phyloP scores from a whole-genome alignment of 2,888 invertebrate genomes.

The Agonopterix subpropinquella region DNA sequence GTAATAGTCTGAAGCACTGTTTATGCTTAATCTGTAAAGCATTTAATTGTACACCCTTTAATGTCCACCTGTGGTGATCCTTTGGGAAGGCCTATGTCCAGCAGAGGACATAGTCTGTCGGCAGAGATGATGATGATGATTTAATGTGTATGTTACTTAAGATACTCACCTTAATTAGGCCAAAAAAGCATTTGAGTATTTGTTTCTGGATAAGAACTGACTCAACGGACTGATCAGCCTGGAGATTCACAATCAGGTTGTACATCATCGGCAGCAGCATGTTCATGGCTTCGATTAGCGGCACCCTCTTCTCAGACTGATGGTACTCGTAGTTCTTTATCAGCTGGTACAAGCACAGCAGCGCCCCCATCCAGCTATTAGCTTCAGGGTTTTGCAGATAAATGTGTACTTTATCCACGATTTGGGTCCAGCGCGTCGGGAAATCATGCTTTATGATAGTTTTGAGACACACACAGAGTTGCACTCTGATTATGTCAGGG shows the following conservation, averaged over 20 bases:
- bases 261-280: conserved; percentile 94
- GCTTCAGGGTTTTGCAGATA: conserved; percentile 94
- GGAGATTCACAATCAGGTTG: conserved; percentile 85
- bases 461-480: conserved; percentile 94
- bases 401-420: conserved; percentile 96
- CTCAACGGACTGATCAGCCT: conserved; percentile 90
- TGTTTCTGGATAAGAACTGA: conserved; percentile 95
- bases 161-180: conserved; percentile 84
- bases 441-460: conserved; percentile 97
- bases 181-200: conserved; percentile 91
- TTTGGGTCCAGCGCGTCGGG: conserved; percentile 95
- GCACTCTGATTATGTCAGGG: conserved; percentile 92
- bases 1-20: too few relatives aligned
- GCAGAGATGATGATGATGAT: too few relatives aligned
- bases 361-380: conserved; percentile 92
- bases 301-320: conserved; percentile 90
- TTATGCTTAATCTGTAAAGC: too few relatives aligned
- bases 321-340: conserved; percentile 96
- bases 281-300: conserved; percentile 96
- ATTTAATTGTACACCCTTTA: too few relatives aligned
- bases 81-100: too few relatives aligned
- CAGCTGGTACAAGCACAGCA: conserved; percentile 93
- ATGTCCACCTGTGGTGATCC: too few relatives aligned
- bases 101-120: too few relatives aligned
- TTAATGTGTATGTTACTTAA: not conserved